These are phyloP conservation scores for Mustela nigripes DNA, from an alignment of 2,113 vertebrate genomes.

Conservation along the genomic window DNA sequence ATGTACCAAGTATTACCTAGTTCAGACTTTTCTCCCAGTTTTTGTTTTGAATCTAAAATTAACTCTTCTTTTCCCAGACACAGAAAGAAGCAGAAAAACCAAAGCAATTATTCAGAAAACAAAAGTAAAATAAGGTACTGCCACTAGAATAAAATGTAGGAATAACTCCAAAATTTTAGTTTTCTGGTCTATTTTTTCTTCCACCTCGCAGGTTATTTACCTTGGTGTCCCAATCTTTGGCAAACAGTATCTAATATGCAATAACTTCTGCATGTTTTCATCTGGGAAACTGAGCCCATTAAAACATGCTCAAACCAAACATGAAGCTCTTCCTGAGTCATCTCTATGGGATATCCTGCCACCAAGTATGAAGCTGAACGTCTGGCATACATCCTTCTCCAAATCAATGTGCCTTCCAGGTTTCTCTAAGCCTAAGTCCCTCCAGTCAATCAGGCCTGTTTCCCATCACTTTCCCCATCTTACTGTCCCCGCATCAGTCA, in stretches of 20 bases:
- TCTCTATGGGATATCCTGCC: not conserved
- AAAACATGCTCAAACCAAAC: not conserved
- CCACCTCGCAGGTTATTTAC: not conserved
- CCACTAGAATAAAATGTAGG: constrained; percentile 45
- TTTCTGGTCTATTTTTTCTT: not conserved
- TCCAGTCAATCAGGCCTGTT: not conserved
- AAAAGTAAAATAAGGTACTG: constrained; percentile 35
- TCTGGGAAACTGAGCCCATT: not conserved
- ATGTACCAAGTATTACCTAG: not conserved
- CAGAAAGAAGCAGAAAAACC: not conserved
- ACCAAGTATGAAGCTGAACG: not conserved
- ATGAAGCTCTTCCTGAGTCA: not conserved
- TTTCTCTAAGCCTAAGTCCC: not conserved
- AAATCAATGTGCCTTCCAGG: not conserved
- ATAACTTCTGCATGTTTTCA: not conserved
- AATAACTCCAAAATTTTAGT: not conserved
- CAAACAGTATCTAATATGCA: constrained; percentile 1
- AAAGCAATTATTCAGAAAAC: not conserved
- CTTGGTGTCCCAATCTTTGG: not conserved
- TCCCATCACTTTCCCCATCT: not conserved
- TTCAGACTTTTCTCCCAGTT: not conserved
- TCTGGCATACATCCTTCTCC: not conserved
- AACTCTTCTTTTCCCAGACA: not conserved
- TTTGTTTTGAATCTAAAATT: constrained; percentile 48
- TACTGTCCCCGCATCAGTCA: not conserved